These are phyloP conservation scores for Drepana arcuata DNA, from an alignment of 1,140 invertebrate genomes.

Conservation along the genomic window DNA sequence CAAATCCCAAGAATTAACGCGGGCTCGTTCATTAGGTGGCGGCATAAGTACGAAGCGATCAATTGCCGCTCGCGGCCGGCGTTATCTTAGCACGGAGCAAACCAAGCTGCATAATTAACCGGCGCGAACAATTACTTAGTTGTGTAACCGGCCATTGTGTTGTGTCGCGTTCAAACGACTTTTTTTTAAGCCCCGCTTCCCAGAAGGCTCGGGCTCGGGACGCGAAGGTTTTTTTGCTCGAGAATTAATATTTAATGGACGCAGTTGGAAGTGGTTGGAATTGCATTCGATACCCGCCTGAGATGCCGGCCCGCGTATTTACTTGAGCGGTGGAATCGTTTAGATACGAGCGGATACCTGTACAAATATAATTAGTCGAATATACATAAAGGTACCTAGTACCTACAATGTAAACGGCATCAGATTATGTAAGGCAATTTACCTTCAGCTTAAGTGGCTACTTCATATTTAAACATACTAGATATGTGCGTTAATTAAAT, in stretches of 20 bases:
- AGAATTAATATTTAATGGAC: slow-evolving; percentile 46
- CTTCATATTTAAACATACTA: slow-evolving; percentile 8
- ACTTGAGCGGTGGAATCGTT: slow-evolving; percentile 8
- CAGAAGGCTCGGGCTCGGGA: slow-evolving; percentile 49
- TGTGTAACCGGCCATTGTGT: slow-evolving; percentile 57
- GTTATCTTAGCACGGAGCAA: slow-evolving; percentile 27
- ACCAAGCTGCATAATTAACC: slow-evolving; percentile 56
- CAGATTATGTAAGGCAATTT: no score
- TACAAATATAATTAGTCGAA: no score
- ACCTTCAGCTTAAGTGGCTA: background rate
- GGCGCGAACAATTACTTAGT: slow-evolving; percentile 66
- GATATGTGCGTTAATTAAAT: slow-evolving; percentile 4
- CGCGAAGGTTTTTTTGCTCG: slow-evolving; percentile 33
- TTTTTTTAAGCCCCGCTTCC: slow-evolving; percentile 48
- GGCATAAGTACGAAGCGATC: slow-evolving; percentile 37
- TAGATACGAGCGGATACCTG: background rate
- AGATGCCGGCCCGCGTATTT: slow-evolving; percentile 19
- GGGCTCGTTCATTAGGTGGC: no score
- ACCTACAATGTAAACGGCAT: background rate
- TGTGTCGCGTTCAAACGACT: slow-evolving; percentile 33
- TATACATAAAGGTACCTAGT: no score
- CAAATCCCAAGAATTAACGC: no score
- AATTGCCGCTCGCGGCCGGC: slow-evolving; percentile 17
- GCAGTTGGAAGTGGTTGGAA: slow-evolving; percentile 30
- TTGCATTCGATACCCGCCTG: slow-evolving; percentile 23